Evolutionary conservation across 2,888 invertebrate genomes (phyloP).

Genomic region (Bombylius discolor): DNA sequence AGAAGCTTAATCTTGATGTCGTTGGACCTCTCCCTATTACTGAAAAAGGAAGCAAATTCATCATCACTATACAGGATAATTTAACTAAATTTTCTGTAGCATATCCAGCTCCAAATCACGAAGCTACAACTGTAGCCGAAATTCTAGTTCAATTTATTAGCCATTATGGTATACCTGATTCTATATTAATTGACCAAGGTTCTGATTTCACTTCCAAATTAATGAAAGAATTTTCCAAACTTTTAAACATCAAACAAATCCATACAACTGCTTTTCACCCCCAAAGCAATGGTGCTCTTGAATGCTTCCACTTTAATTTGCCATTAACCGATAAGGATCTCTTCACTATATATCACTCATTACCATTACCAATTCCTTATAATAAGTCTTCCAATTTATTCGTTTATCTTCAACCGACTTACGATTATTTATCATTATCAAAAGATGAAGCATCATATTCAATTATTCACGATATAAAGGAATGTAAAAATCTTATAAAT

Average conservation of each 20-base stretch:
- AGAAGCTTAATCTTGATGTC: slow-evolving; percentile 16
- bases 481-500: no score
- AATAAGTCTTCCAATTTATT: no score
- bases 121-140: slow-evolving; percentile 23
- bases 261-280: slow-evolving; percentile 22
- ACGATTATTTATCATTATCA: no score
- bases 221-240: slow-evolving; percentile 22
- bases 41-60: background rate
- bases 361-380: no score
- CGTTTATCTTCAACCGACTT: no score
- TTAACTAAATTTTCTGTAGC: slow-evolving; percentile 26
- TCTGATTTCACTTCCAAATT: slow-evolving; percentile 25
- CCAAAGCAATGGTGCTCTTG: slow-evolving; percentile 24
- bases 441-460: no score
- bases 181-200: slow-evolving; percentile 29
- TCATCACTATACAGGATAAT: slow-evolving; percentile 25
- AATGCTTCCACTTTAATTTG: slow-evolving; percentile 22
- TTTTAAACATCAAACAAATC: slow-evolving; percentile 24
- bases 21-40: slow-evolving; percentile 21
- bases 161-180: slow-evolving; percentile 23
- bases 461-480: no score
- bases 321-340: no score
- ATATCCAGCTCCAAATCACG: slow-evolving; percentile 21
- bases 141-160: slow-evolving; percentile 19
- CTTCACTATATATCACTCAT: no score